Evolutionary conservation across 2,888 invertebrate genomes (phyloP).

Genomic region (Heliconius aoede): DNA sequence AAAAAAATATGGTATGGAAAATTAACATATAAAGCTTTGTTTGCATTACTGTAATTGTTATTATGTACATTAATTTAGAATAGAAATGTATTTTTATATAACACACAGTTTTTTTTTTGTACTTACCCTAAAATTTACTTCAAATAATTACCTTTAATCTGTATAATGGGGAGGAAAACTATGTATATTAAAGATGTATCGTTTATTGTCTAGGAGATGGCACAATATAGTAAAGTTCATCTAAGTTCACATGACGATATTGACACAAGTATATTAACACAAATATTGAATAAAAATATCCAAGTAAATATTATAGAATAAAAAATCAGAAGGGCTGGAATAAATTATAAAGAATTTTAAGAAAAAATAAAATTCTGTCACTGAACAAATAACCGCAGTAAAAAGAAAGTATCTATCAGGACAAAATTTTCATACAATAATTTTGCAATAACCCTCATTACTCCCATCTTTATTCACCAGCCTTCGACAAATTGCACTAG

Average conservation of each 20-base stretch:
- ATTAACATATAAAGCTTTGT: not conserved
- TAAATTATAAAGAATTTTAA: not conserved
- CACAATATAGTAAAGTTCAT: slow-evolving; percentile 52
- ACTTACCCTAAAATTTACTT: not conserved
- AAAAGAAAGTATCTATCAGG: not conserved
- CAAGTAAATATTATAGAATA: slow-evolving; percentile 4
- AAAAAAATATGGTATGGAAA: not conserved
- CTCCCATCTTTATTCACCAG: not conserved
- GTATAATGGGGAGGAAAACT: not conserved
- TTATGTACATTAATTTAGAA: not conserved
- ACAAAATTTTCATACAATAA: not conserved
- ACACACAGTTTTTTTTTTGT: not conserved
- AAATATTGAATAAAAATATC: slow-evolving; percentile 20
- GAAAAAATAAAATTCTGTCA: not conserved
- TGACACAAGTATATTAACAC: not conserved
- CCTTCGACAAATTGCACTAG: not conserved
- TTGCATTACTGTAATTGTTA: not conserved
- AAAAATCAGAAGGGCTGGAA: not conserved
- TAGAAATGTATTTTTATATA: slow-evolving; percentile 14
- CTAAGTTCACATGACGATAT: slow-evolving; percentile 43
- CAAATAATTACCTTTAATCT: not conserved
- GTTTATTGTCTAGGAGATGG: slow-evolving; percentile 59
- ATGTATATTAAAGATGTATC: slow-evolving; percentile 14
- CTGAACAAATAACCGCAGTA: not conserved
- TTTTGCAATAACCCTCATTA: not conserved